Conservation (phyloP, 2,113 vertebrate species). For the Tretioscincus oriximinensis region DNA sequence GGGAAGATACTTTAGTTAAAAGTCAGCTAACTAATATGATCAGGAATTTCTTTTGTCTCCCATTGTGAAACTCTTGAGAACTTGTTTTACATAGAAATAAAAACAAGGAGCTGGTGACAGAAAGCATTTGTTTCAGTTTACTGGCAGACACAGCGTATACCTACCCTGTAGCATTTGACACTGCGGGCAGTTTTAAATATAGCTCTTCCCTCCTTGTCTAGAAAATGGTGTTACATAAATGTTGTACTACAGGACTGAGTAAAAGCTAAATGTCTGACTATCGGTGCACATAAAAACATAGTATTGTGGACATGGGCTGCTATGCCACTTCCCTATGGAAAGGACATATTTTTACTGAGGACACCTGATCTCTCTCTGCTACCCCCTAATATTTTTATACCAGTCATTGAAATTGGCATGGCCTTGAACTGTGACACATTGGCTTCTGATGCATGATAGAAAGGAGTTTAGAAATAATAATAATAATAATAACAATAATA, state of each 20-base stretch:
- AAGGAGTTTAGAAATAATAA: background rate
- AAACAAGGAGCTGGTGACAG: constrained; percentile 47
- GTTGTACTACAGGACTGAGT: constrained; percentile 21
- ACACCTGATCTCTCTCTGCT: background rate
- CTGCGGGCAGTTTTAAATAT: constrained; percentile 65
- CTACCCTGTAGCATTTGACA: constrained; percentile 52
- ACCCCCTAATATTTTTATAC: background rate
- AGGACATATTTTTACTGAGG: too few relatives aligned
- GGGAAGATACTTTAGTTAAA: constrained; percentile 45
- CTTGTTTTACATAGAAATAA: constrained; percentile 52
- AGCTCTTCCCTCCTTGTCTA: constrained; percentile 58
- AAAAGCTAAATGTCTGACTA: background rate
- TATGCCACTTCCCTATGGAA: background rate
- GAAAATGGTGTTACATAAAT: constrained; percentile 46
- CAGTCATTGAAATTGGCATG: background rate
- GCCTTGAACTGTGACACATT: background rate
- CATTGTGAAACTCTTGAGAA: constrained; percentile 56
- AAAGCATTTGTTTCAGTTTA: constrained; percentile 62
- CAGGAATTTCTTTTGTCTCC: constrained; percentile 54
- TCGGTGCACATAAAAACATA: background rate
- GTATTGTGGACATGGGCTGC: background rate
- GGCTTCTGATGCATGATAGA: background rate
- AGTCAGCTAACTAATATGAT: constrained; percentile 32
- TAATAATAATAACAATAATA: too few relatives aligned
- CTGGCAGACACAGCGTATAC: constrained; percentile 52